Evolutionary conservation across 2,113 vertebrate species (phyloP).

Genomic region (Apteryx owenii): DNA sequence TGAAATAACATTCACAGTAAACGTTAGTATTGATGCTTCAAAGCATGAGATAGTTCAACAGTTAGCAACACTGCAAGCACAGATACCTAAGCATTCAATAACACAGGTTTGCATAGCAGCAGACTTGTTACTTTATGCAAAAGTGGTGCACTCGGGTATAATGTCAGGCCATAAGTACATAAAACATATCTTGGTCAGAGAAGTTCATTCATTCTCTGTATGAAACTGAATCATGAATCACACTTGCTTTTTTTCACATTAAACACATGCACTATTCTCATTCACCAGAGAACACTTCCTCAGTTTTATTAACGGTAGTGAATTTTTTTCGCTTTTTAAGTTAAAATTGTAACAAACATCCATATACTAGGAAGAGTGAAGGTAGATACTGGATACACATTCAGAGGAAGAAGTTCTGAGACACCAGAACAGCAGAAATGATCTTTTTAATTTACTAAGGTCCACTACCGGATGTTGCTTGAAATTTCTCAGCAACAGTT

Average conservation of each 20-base stretch:
- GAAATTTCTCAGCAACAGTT: background rate
- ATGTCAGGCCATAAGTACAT: background rate
- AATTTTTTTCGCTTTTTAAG: background rate
- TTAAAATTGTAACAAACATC: background rate
- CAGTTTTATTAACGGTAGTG: background rate
- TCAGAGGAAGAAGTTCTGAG: background rate
- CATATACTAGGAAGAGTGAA: background rate
- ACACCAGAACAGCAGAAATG: background rate
- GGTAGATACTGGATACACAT: background rate
- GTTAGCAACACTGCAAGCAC: too few species aligned
- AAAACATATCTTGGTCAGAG: background rate
- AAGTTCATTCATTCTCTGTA: background rate
- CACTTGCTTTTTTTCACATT: background rate
- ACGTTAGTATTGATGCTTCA: background rate
- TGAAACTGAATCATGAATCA: background rate
- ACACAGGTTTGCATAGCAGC: background rate
- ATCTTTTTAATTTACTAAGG: conserved; percentile 31
- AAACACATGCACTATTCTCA: background rate
- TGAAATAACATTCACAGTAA: background rate
- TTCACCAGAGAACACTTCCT: background rate
- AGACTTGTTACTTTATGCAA: background rate
- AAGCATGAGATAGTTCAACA: background rate
- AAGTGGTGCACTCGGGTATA: background rate
- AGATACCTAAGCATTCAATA: background rate
- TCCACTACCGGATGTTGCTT: conserved; percentile 13